Conservation (phyloP, 2,888 invertebrate species). For the Drepanosiphum platanoidis region DNA sequence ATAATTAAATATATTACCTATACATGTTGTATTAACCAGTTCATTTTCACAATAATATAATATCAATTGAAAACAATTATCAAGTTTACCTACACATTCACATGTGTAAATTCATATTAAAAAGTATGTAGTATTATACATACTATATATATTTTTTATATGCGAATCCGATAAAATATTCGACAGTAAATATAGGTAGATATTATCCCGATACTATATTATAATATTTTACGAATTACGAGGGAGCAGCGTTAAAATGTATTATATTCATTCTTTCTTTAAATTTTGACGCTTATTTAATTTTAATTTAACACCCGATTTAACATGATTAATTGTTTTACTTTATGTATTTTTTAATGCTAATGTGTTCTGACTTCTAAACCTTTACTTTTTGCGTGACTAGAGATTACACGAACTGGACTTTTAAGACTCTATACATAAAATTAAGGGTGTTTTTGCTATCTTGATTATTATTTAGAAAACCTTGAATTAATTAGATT, state of each 20-base stretch:
- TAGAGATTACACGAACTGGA: not conserved
- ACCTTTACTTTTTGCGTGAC: slow-evolving; percentile 16
- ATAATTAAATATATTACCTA: not conserved
- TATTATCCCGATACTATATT: too few species aligned
- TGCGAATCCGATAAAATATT: not conserved
- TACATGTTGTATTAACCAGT: not conserved
- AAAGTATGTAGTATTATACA: not conserved
- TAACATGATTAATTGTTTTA: slow-evolving; percentile 18
- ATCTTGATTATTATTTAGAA: not conserved
- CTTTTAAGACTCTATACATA: not conserved
- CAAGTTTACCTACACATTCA: not conserved
- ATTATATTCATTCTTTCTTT: not conserved
- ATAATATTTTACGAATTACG: not conserved
- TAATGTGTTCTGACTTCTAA: not conserved
- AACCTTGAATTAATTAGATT: slow-evolving; percentile 8
- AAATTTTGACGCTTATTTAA: slow-evolving; percentile 2
- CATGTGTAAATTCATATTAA: too few species aligned
- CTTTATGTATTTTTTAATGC: not conserved
- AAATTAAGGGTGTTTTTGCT: slow-evolving; percentile 17
- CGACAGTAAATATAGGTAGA: not conserved
- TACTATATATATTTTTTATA: not conserved
- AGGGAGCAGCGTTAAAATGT: not conserved
- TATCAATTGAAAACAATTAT: not conserved
- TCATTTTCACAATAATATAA: not conserved
- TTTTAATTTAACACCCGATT: slow-evolving; percentile 14